phyloP scores from a whole-genome alignment of 1,140 invertebrate species.

The Andricus grossulariae region DNA sequence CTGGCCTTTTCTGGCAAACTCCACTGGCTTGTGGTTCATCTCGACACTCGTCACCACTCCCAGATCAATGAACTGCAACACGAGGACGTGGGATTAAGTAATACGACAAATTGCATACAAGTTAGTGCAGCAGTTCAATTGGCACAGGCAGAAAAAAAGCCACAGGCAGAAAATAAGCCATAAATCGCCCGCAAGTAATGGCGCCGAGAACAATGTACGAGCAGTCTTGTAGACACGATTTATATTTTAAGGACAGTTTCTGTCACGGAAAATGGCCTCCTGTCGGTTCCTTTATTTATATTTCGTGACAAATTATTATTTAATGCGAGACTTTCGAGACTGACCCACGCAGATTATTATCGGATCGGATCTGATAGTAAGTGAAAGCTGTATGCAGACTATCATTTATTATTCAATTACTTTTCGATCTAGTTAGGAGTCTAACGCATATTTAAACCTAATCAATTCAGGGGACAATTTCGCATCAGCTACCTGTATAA shows the following conservation, averaged over 20 bases:
- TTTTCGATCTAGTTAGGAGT: background rate
- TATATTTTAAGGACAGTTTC: background rate
- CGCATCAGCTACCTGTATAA: no score
- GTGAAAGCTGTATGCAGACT: background rate
- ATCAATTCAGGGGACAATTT: no score
- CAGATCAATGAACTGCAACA: slow-evolving; percentile 92
- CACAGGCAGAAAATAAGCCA: background rate
- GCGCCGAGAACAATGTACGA: slow-evolving; percentile 2
- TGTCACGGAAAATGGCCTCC: background rate
- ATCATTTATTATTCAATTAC: background rate
- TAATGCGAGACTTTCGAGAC: background rate
- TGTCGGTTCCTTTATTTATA: background rate
- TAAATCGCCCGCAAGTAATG: background rate
- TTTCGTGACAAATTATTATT: slow-evolving; percentile 23
- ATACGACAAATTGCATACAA: slow-evolving; percentile 29
- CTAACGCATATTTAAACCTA: no score
- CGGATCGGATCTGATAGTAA: background rate
- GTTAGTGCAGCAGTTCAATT: slow-evolving; percentile 16
- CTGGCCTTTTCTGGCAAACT: slow-evolving; percentile 94
- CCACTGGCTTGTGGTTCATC: slow-evolving; percentile 92
- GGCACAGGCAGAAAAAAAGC: background rate
- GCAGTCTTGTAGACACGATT: background rate
- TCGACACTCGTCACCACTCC: slow-evolving; percentile 97
- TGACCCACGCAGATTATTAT: slow-evolving; percentile 14
- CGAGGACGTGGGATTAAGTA: slow-evolving; percentile 22